A percentile compares a stretch with the other conserved stretches of the same genome.
Conservation (phyloP, 2,888 invertebrate species). For the Schizaphis graminum region DNA sequence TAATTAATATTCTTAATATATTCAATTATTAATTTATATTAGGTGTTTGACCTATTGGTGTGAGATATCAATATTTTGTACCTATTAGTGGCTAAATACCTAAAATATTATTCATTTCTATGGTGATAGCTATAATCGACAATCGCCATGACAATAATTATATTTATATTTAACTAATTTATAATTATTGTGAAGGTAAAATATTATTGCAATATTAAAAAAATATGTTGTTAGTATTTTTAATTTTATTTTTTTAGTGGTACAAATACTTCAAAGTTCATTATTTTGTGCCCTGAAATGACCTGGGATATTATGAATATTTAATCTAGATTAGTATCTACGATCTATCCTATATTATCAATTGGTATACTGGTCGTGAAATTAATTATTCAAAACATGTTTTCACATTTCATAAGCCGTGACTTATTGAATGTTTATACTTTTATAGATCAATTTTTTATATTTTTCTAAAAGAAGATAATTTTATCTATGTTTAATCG, state of each 20-base stretch:
- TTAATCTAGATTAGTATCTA: not conserved
- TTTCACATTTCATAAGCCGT: not conserved
- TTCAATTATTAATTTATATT: not conserved
- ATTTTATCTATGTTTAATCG: not conserved
- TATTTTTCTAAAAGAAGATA: not conserved
- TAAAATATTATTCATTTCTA: not conserved
- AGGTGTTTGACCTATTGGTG: not conserved
- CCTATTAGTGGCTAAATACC: not conserved
- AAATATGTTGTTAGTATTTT: not conserved
- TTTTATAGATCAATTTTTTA: not conserved
- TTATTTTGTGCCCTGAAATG: not conserved
- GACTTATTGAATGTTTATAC: not conserved
- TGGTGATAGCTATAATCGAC: not conserved
- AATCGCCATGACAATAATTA: not conserved
- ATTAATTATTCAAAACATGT: not conserved
- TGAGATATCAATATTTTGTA: not conserved
- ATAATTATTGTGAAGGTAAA: not conserved
- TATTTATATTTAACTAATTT: not conserved
- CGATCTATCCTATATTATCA: not conserved
- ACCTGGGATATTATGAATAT: not conserved
- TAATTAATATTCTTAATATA: not conserved
- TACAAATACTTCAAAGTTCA: not conserved
- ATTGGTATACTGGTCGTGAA: not conserved
- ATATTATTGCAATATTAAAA: not conserved
- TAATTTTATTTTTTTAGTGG: not conserved